Percentiles rank a stretch among this genome's conserved stretches.
phyloP scores from a whole-genome alignment of 2,888 invertebrate species.

The Patella ulyssiponensis region DNA sequence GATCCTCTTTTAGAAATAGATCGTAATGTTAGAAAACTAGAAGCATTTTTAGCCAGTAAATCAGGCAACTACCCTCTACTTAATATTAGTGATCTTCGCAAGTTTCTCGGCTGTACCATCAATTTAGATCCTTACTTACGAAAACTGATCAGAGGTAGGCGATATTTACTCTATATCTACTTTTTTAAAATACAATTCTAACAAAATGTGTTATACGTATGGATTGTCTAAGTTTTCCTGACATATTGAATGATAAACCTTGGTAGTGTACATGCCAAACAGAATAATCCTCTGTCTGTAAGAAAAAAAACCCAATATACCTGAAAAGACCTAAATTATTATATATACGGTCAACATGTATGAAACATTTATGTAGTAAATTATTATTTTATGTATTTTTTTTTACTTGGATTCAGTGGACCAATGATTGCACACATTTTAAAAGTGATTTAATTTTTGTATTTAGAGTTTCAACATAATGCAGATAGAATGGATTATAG shows the following conservation, averaged over 20 bases:
- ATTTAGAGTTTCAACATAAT: slow-evolving; percentile 80
- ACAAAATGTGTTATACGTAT: neutral
- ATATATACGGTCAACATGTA: no score
- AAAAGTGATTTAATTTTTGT: neutral
- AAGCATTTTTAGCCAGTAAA: slow-evolving; percentile 91
- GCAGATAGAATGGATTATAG: slow-evolving; percentile 75
- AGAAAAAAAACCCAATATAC: no score
- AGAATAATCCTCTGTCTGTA: no score
- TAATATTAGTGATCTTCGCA: slow-evolving; percentile 80
- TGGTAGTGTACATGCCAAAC: neutral
- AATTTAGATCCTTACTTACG: slow-evolving; percentile 98
- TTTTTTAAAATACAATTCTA: neutral
- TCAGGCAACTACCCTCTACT: slow-evolving; percentile 65
- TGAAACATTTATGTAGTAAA: no score
- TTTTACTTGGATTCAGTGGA: no score
- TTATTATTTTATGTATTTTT: no score
- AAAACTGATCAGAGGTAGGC: slow-evolving; percentile 92
- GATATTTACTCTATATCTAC: neutral
- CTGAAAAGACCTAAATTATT: no score
- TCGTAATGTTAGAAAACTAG: slow-evolving; percentile 93
- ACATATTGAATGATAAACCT: neutral
- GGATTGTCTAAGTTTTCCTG: neutral
- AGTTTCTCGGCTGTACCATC: slow-evolving; percentile 97
- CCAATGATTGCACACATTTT: no score
- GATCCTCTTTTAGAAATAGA: slow-evolving; percentile 92